Evolutionary conservation across 2,888 invertebrate genomes (phyloP), one percentile per base, ranked within the genome.

Genomic region (Chrysolina haemoptera): DNA sequence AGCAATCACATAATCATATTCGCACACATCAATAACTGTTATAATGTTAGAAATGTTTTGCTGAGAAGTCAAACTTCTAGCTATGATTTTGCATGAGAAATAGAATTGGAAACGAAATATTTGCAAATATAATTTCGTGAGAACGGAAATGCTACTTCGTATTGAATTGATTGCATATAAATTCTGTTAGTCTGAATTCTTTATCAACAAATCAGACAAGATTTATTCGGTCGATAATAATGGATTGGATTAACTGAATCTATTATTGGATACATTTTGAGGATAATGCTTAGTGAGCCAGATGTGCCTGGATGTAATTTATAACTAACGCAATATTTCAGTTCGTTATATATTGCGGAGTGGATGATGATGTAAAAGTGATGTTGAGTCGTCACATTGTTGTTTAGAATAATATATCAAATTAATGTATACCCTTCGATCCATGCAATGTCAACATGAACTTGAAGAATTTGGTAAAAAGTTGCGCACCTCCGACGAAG

Each of bases 141-240:
- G 59, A 22, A 18, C 59, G 35, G 59, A 59, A 55, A 14, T 14
- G 35, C 22, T 35, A n/a, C n/a, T 35, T 35, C n/a, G n/a, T 27
- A 59, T 35, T 10, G n/a, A 59, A 27, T 27, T 8, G 22, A 59
- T 59, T n/a, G 35, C n/a, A 16, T 59, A 59, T 59, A 59, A 59
- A 59, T 53, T 3, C 10, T 48, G 48, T 20, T 53, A 3, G 20
- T 53, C 20, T 20, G 22, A 59, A 27, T 59, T n/a, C 35, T 35
- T 59, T n/a, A 16, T 59, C 59, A 27, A 59, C 35, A 59, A 27
- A 59, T 59, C 59, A 59, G 18, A 16, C 48, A 2, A 27, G 59
- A 59, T 59, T 59, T n/a, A 59, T 59, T 59, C 35, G n/a, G 16
- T 27, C 4, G 22, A 35, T 10, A 59, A n/a, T 59, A 59, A n/a